Conservation (phyloP, 2,797 vertebrate genomes). For the Pseudocheirus occidentalis region DNA sequence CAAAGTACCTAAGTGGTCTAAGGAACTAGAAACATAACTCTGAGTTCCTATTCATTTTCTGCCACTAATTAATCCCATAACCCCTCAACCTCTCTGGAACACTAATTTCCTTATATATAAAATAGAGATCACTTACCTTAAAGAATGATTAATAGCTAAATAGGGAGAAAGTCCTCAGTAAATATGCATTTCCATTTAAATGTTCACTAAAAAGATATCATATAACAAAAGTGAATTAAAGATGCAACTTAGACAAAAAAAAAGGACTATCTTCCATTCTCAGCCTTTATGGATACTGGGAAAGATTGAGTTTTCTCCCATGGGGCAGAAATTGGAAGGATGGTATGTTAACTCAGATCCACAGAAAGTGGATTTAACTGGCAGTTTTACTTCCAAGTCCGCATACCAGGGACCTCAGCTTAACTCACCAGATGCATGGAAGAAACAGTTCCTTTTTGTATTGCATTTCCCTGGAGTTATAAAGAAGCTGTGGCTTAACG, state of each 20-base stretch:
- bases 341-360: not conserved
- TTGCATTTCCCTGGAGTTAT: conserved; percentile 43
- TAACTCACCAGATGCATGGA: not conserved
- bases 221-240: conserved; percentile 36
- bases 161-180: not conserved
- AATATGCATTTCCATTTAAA: conserved; percentile 20
- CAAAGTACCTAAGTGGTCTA: conserved; percentile 3
- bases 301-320: conserved; percentile 18
- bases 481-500: conserved; percentile 19
- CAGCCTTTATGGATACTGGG: conserved; percentile 7
- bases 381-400: not conserved
- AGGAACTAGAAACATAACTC: not conserved
- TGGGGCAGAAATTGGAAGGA: not conserved
- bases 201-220: conserved; percentile 2
- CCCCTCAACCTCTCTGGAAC: not conserved
- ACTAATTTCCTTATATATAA: not conserved
- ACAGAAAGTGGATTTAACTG: not conserved
- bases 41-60: conserved; percentile 30
- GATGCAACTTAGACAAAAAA: not conserved
- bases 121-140: not conserved
- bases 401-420: not conserved
- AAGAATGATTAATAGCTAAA: not conserved
- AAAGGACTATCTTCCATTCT: not conserved
- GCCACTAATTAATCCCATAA: conserved; percentile 14
- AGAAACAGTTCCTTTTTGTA: conserved; percentile 13